Conservation (phyloP, 2,797 vertebrate species). For the Acanthornis magna region DNA sequence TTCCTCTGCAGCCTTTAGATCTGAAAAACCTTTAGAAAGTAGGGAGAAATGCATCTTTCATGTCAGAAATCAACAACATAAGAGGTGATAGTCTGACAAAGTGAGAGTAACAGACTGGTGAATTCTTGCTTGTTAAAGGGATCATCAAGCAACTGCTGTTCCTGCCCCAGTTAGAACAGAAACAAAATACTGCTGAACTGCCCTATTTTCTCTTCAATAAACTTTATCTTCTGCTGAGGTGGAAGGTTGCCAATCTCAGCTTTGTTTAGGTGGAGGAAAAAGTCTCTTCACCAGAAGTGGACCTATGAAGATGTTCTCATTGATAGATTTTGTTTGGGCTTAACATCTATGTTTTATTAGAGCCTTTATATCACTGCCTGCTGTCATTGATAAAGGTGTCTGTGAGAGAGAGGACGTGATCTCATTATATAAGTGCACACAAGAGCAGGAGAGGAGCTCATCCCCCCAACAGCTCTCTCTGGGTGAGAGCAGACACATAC, state of each 20-base stretch:
- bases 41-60: not conserved
- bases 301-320: not conserved
- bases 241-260: not conserved
- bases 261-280: not conserved
- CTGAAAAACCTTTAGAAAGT: not conserved
- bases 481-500: not conserved
- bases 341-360: not conserved
- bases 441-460: not conserved
- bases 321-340: not conserved
- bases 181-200: not conserved
- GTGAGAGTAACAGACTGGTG: not conserved
- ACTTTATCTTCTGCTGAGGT: not conserved
- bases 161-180: not conserved
- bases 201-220: not conserved
- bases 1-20: not conserved
- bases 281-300: not conserved
- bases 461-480: not conserved
- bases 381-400: not conserved
- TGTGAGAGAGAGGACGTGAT: not conserved
- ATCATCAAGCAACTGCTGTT: not conserved
- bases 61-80: not conserved
- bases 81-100: not conserved
- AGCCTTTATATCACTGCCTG: not conserved
- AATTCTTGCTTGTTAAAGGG: not conserved
- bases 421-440: accelerated